Percentiles rank a stretch among this genome's conserved stretches.
Evolutionary conservation across 2,113 vertebrate genomes (phyloP).

Genomic region (Platycercus adscitus): DNA sequence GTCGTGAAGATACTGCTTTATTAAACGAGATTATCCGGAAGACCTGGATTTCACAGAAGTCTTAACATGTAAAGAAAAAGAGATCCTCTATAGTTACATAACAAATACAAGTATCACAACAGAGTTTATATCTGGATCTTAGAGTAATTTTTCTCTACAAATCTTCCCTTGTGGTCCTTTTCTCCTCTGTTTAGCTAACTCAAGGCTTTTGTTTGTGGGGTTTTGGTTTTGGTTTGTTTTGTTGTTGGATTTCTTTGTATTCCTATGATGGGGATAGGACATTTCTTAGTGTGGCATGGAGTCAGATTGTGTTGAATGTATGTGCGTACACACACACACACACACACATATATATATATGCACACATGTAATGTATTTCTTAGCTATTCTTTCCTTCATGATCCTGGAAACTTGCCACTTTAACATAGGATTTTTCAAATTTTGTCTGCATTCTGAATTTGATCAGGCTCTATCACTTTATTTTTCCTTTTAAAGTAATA

Average conservation of each 20-base stretch:
- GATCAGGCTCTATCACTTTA: background rate
- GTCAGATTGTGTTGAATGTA: background rate
- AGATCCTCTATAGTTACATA: background rate
- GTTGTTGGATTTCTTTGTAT: background rate
- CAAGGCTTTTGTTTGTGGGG: background rate
- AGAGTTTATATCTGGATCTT: background rate
- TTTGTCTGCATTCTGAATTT: background rate
- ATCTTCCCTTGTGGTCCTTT: background rate
- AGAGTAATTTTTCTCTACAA: background rate
- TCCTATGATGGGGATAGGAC: background rate
- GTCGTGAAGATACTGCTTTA: background rate
- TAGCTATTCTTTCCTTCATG: background rate
- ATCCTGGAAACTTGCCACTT: background rate
- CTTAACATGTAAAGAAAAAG: background rate
- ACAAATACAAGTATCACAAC: background rate
- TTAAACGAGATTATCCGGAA: background rate
- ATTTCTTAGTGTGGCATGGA: background rate
- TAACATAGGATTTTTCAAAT: background rate
- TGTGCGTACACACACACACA: background rate
- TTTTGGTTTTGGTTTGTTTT: background rate
- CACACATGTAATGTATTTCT: background rate
- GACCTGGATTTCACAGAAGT: background rate
- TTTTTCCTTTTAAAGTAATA: background rate
- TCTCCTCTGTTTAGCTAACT: background rate
- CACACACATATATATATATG: no score